phyloP scores from a whole-genome alignment of 2,888 invertebrate genomes.

The Caprella mutica region DNA sequence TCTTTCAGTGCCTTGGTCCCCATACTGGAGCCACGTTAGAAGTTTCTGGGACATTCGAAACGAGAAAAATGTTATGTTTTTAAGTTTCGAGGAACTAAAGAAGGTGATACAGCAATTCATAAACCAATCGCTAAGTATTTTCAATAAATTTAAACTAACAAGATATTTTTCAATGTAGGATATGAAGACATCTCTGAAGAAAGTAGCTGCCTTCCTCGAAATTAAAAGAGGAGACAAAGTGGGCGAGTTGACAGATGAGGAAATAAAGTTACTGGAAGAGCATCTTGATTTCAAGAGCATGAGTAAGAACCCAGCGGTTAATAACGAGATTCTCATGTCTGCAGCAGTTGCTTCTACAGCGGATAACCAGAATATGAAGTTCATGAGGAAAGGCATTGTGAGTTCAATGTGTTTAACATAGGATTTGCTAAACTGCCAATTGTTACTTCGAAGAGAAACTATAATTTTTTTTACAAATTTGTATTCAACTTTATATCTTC shows the following conservation, averaged over 20 bases:
- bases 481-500: too few relatives aligned
- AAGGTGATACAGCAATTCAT: conserved; percentile 9
- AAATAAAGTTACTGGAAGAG: conserved; percentile 55
- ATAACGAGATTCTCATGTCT: conserved; percentile 39
- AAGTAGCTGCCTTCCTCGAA: conserved; percentile 60
- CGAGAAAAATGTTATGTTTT: conserved; percentile 24
- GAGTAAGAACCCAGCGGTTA: conserved; percentile 67
- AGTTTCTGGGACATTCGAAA: conserved; percentile 23
- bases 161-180: conserved; percentile 45
- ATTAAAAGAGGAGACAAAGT: conserved; percentile 40
- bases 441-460: too few relatives aligned
- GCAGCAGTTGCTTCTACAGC: background rate
- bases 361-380: conserved; percentile 9
- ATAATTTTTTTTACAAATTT: too few relatives aligned
- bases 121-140: background rate
- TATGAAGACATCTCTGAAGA: conserved; percentile 52
- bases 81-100: conserved; percentile 32
- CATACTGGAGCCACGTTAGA: conserved; percentile 26
- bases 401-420: background rate
- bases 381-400: conserved; percentile 31
- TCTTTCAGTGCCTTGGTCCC: conserved; percentile 24
- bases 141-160: background rate
- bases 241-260: conserved; percentile 49
- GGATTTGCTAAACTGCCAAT: too few relatives aligned
- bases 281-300: conserved; percentile 70